phyloP scores from a whole-genome alignment of 2,888 invertebrate genomes.

The Apotomis turbidana region DNA sequence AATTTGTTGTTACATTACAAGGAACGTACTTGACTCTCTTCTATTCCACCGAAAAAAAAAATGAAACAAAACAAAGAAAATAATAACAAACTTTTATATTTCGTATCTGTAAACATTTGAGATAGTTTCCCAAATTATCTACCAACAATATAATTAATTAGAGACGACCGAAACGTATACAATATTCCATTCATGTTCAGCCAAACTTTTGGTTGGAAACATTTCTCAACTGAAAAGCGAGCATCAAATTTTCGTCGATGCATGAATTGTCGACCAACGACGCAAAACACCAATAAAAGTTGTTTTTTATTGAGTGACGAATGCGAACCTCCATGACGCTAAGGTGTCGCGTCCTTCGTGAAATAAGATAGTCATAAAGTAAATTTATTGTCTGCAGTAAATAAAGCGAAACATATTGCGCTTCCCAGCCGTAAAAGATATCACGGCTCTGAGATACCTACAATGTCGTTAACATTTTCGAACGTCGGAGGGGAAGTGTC shows the following conservation, averaged over 20 bases:
- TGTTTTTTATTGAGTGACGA: slow-evolving; percentile 68
- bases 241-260: slow-evolving; percentile 15
- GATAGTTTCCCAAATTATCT: not conserved
- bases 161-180: not conserved
- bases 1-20: too few species aligned
- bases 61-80: too few species aligned
- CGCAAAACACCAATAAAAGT: slow-evolving; percentile 67
- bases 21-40: too few species aligned
- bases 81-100: too few species aligned
- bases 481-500: slow-evolving; percentile 31
- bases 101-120: too few species aligned
- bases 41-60: too few species aligned
- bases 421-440: slow-evolving; percentile 67
- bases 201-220: not conserved
- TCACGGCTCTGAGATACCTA: slow-evolving; percentile 55
- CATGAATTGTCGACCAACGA: slow-evolving; percentile 45
- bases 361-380: slow-evolving; percentile 77
- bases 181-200: not conserved
- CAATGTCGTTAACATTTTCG: slow-evolving; percentile 59
- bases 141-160: not conserved
- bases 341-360: slow-evolving; percentile 61
- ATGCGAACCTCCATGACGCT: slow-evolving; percentile 56
- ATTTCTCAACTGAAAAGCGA: slow-evolving; percentile 19
- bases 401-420: slow-evolving; percentile 77
- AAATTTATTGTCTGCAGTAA: slow-evolving; percentile 76